Percentiles rank a stretch among this genome's conserved stretches.
Conservation (phyloP, 2,797 vertebrate species). For the Pogonophryne albipinna region DNA sequence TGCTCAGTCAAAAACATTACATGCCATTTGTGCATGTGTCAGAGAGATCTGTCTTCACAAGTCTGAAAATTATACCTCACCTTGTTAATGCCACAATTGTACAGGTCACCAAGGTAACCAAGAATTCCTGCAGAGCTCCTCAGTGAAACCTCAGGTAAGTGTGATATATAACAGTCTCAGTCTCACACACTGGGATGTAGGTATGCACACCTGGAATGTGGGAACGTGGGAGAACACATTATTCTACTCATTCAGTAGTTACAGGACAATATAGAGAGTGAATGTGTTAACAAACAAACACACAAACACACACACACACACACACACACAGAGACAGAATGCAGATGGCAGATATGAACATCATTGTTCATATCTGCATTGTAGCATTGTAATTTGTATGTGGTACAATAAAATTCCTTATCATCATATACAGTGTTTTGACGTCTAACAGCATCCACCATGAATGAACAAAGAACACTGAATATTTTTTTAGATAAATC, state of each 20-base stretch:
- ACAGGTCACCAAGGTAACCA: slow-evolving; percentile 58
- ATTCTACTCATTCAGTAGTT: slow-evolving; percentile 5
- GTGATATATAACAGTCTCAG: slow-evolving; percentile 73
- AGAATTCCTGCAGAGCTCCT: slow-evolving; percentile 60
- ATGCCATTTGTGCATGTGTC: slow-evolving; percentile 32
- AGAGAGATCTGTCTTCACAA: slow-evolving; percentile 59
- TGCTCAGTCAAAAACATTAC: slow-evolving; percentile 29
- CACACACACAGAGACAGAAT: not conserved
- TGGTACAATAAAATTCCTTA: not conserved
- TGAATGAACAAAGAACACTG: not conserved
- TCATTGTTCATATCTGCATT: too few species aligned
- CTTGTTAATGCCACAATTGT: slow-evolving; percentile 35
- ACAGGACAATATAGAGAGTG: not conserved
- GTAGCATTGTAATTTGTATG: too few species aligned
- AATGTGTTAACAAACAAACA: slow-evolving; percentile 6
- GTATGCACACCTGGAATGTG: slow-evolving; percentile 43
- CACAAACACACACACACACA: not conserved
- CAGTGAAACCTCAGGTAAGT: slow-evolving; percentile 62
- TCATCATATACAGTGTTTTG: not conserved
- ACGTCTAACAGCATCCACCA: not conserved
- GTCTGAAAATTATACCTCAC: slow-evolving; percentile 47
- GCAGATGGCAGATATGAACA: slow-evolving; percentile 13
- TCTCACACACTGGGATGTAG: slow-evolving; percentile 18
- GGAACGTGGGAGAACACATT: slow-evolving; percentile 5
- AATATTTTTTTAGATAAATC: not conserved